Base-by-base conservation (phyloP, 2,797 vertebrate species). In the Hapalemur alaotrensis region DNA sequence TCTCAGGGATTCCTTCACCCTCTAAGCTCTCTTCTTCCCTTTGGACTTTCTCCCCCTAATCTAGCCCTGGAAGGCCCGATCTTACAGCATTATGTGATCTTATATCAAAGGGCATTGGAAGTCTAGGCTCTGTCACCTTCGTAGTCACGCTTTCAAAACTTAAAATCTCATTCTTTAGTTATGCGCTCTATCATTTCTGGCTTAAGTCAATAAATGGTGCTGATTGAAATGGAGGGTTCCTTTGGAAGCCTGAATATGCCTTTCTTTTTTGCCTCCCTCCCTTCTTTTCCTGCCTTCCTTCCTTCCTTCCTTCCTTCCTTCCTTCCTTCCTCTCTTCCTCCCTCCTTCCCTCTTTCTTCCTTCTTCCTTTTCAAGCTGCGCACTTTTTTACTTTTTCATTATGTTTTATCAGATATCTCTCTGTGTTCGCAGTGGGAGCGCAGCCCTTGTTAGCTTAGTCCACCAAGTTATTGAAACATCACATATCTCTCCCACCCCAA, bases 311-410 rank as follows among this genome's bases (percentile, higher is more conserved):
- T 38, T 32, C 73, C 38, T 73, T 10, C 41, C 25, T 83, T 12
- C 35, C 48, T 15, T 28, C 65, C 67, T 32, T 14, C 18, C 48
- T 23, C 13, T 7, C 46, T 32, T 10, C 9, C n/a, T 25, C 17
- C 14, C 14, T 30, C 13, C 9, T 28, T 6, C 28, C 11, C 11
- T 15, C 76, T 22, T 14, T 5, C 13, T 41, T 32, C 46, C 10
- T 52, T 22, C 32, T 6, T 93, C 35, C 18, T 38, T 72, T 50
- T 67, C 43, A 88, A 82, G 52, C 73, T 75, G 7, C 91, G 46
- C 57, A 73, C 12, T 75, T 91, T 80, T 25, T 95, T 89, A 78
- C 79, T 93, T 93, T 96, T 70, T 88, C 81, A 80, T 83, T 86
- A 76, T 35, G 17, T 88, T 88, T 92, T 65, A 81, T 93, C 50